Evolutionary conservation across 2,113 vertebrate genomes (phyloP), one percentile per base, ranked within the genome.

Genomic region (Octodon degus): DNA sequence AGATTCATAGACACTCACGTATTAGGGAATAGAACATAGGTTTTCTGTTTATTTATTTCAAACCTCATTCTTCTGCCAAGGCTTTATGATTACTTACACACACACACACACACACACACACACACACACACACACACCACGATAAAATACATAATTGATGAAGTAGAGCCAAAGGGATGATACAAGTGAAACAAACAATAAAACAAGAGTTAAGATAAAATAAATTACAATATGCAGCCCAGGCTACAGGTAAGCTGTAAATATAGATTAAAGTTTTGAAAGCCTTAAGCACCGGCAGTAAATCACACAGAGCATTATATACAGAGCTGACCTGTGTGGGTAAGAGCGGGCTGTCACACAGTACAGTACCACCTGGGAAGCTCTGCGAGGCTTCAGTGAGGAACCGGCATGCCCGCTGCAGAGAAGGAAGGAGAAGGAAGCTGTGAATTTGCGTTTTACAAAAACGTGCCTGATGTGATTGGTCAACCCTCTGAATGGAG

Each of bases 191-290:
- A 92, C 47, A 90, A 90, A 88, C 37, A 89, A 85, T 86, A 70
- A 96, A 97, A 86, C 43, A 4, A 70, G 17, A 34, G 47, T 76
- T 91, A 87, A 91, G n/a, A 90, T 93, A 94, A 96, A 88, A 88
- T 93, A 86, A 93, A 94, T 93, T n/a, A 77, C 11, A 92, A 63
- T 67, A 86, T 47, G 19, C 37, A 72, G 30, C 63, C 43, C 40
- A 86, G 53, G 53, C 32, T 82, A 90, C 12, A 90, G 30, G 30
- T 85, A 16, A 93, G 16, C 32, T 87, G 34, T 32, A 67, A 60
- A 80, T 68, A 67, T n/a, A 55, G 30, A 25, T 84, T 84, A 63
- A 84, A 63, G 43, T 77, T 96, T 88, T 63, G 55, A 68, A 16
- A 88, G 8, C 30, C 43, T 80, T 76, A 93, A 67, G n/a, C 34